Evolutionary conservation across 2,113 vertebrate genomes (phyloP), one percentile per base, ranked within the genome.

Genomic region (Phasianus colchicus): DNA sequence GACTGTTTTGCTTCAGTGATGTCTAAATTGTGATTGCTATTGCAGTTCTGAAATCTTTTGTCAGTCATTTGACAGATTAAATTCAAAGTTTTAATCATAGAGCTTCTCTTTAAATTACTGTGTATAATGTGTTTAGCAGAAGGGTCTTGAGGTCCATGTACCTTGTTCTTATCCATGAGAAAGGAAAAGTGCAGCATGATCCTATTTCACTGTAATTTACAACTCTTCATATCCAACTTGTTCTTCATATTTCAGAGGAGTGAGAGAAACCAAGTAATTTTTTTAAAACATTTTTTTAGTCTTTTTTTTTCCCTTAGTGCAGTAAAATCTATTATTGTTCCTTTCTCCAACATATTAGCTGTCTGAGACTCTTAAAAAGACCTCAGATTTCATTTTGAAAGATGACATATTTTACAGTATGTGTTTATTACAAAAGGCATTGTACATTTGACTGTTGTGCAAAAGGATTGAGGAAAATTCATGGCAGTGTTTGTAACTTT

Each of bases 321-420:
- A 96, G 86, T 79, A 25, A 25, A 89, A 94, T 75, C 43, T 84
- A 72, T 76, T 63, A 36, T 82, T 95, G 65, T 19, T 22, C 42
- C 80, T 91, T 88, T 75, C 54, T 94, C 29, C 81, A 78, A 54
- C 47, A 48, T 63, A 38, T 86, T 92, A 90, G 87, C 60, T 70
- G 72, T 57, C 79, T 91, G 65, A 63, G 86, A 77, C 69, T 75
- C 38, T 80, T 84, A 84, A 92, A 91, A 82, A 60, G 73, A 67
- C 13, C 71, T 95, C 80, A 84, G 84, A 87, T 92, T 92, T 96
- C 38, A 65, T 74, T 95, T 92, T 79, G 83, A 61, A 81, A 86
- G 50, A 18, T 83, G 76, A 70, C 52, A 5, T 81, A 58, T 95
- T 95, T 90, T 80, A 65, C 25, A 32, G 27, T 30, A 36, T 38